Base-by-base conservation (phyloP, 2,113 vertebrate species). In the Engraulis encrasicolus region DNA sequence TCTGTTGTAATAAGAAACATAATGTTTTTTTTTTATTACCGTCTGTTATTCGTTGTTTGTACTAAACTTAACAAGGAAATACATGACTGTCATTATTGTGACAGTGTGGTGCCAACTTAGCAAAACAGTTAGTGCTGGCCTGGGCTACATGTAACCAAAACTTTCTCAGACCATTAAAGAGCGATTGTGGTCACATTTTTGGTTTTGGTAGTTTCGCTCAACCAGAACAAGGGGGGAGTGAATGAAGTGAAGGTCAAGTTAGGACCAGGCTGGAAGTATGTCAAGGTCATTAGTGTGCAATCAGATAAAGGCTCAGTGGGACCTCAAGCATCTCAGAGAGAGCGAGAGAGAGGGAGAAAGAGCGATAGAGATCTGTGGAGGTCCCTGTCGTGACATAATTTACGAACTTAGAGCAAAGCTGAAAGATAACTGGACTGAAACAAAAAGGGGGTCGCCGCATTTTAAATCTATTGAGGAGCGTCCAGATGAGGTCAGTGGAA, bases 211-310 rank as follows among this genome's bases (percentile, higher is more conserved):
- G 34, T 1, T 31, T 9, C 23, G 31, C 27, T 74, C 1, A 3
- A 34, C 27, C 58, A 66, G 58, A 66, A 66, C 31, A 19, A 2
- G 66, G 66, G 66, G 17, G n/a, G n/a, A n/a, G n/a, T n/a, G n/a
- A n/a, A n/a, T n/a, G n/a, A n/a, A n/a, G n/a, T 34, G 11, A 27
- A 14, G 66, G 66, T 74, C 66, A 34, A 34, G 66, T 74, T 31
- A 74, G 66, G 66, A 34, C 27, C 66, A 36, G 1, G 66, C 31
- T 74, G 66, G 31, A 74, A 36, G 27, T 27, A 74, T 74, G 31
- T 74, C 66, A 71, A 71, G 61, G 61, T 71, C 23, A 71, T 71
- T 71, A 31, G n/a, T n/a, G n/a, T n/a, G n/a, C 2, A 74, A 31
- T 74, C 66, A 34, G 66, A 34, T 31, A 14, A 34, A 17, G 3